Conservation (phyloP, 2,797 vertebrate species). For the Epinephelus awoara region DNA sequence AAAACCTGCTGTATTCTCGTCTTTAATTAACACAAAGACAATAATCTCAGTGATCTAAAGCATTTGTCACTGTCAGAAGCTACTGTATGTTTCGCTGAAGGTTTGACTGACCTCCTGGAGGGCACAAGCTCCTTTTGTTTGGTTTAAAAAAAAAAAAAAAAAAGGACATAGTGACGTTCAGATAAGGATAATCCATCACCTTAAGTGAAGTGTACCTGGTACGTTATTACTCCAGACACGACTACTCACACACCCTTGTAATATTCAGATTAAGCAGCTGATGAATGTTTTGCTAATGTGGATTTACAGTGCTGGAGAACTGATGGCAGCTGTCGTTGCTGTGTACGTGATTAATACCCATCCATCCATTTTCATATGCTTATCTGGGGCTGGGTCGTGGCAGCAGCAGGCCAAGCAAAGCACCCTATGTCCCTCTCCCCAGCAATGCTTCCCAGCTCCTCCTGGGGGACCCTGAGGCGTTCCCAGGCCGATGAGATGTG, state of each 20-base stretch:
- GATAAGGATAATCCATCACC: conserved; percentile 10
- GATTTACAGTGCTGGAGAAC: neutral
- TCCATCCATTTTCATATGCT: too few relatives aligned
- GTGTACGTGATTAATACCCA: too few relatives aligned
- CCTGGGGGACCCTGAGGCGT: too few relatives aligned
- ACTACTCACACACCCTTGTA: neutral
- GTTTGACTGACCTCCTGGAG: conserved; percentile 9
- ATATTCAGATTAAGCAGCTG: conserved; percentile 6
- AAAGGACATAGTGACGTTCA: neutral
- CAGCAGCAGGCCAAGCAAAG: too few relatives aligned
- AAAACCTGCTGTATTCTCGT: neutral
- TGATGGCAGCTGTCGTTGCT: neutral
- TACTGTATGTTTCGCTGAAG: neutral
- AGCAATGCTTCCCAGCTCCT: too few relatives aligned
- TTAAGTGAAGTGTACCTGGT: neutral
- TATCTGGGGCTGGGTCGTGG: too few relatives aligned
- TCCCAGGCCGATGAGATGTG: too few relatives aligned
- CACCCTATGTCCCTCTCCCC: too few relatives aligned
- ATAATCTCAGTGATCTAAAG: neutral
- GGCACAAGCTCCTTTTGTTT: conserved; percentile 19
- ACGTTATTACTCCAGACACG: neutral
- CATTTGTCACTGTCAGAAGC: conserved; percentile 27
- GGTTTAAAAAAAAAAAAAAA: too few relatives aligned
- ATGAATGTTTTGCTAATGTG: neutral
- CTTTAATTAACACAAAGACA: conserved; percentile 3